Conservation (phyloP, 2,113 vertebrate genomes). For the Cebidichthys violaceus region DNA sequence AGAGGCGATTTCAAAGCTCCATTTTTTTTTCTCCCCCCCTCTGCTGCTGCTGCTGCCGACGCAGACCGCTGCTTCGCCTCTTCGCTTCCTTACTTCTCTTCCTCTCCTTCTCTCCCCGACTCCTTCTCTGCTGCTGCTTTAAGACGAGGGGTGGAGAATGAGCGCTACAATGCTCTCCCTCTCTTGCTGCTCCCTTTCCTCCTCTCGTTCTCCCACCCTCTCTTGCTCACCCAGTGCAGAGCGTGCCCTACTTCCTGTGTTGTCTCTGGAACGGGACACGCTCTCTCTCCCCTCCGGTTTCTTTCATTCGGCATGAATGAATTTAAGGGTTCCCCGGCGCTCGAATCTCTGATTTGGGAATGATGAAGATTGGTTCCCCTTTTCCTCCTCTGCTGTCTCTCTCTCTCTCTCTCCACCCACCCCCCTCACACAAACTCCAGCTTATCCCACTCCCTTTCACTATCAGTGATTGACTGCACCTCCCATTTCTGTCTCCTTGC, state of each 20-base stretch:
- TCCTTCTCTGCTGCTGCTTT: constrained; percentile 73
- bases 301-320: constrained; percentile 47
- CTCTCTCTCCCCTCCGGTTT: constrained; percentile 36
- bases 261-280: constrained; percentile 63
- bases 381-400: constrained; percentile 19
- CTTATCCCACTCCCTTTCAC: constrained; percentile 45
- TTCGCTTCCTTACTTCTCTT: constrained; percentile 62
- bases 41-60: constrained; percentile 25
- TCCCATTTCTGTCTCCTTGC: constrained; percentile 65
- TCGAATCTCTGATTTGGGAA: constrained; percentile 43
- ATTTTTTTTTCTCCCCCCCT: constrained; percentile 53
- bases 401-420: no score
- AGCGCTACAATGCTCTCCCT: constrained; percentile 66
- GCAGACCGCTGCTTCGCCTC: constrained; percentile 53
- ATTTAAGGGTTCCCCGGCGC: constrained; percentile 12
- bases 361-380: constrained; percentile 26
- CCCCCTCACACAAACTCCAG: constrained; percentile 22
- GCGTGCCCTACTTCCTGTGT: constrained; percentile 76
- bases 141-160: constrained; percentile 77
- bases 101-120: constrained; percentile 68
- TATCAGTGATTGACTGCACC: constrained; percentile 72
- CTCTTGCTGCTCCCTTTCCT: constrained; percentile 53
- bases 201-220: constrained; percentile 44
- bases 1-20: constrained; percentile 67
- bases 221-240: constrained; percentile 59